A percentile compares a stretch with the other conserved stretches of the same genome.
phyloP scores from a whole-genome alignment of 2,113 vertebrate genomes.

The Antennarius striatus region DNA sequence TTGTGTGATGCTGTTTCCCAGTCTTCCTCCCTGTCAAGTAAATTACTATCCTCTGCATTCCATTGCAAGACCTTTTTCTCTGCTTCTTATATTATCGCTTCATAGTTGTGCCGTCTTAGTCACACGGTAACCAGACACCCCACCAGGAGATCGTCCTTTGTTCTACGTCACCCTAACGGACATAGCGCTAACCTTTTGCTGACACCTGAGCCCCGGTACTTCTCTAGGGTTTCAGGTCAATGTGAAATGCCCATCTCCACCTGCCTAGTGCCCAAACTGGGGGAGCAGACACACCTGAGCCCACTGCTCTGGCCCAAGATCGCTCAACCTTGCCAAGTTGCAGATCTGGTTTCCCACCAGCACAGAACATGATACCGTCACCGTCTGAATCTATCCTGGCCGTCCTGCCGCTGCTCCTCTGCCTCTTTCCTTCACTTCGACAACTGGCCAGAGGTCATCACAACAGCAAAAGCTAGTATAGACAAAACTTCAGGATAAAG shows the following conservation, averaged over 20 bases:
- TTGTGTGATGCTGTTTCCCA: conserved; percentile 14
- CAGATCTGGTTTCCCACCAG: conserved; percentile 72
- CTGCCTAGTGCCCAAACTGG: conserved; percentile 51
- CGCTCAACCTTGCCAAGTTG: conserved; percentile 65
- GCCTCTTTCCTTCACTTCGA: conserved; percentile 33
- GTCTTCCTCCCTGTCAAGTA: background rate
- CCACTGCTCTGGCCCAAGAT: conserved; percentile 54
- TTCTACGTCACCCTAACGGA: conserved; percentile 68
- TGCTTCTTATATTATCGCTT: conserved; percentile 46
- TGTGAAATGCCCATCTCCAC: conserved; percentile 57
- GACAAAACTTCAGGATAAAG: too few species aligned
- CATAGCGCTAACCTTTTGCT: conserved; percentile 63
- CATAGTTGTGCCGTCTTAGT: conserved; percentile 34
- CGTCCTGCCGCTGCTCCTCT: conserved; percentile 48
- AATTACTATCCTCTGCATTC: conserved; percentile 25
- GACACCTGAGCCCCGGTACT: conserved; percentile 65
- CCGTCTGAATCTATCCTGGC: conserved; percentile 37
- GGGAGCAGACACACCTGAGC: conserved; percentile 71
- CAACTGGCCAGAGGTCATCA: conserved; percentile 16
- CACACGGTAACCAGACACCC: conserved; percentile 58
- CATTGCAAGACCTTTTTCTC: conserved; percentile 31
- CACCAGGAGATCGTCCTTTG: conserved; percentile 61
- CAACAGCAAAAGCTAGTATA: background rate
- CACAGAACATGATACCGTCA: conserved; percentile 63
- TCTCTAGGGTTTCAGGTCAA: conserved; percentile 74